These are phyloP conservation scores for Sminthopsis crassicaudata DNA, from an alignment of 2,113 vertebrate genomes.

Conservation along the genomic window DNA sequence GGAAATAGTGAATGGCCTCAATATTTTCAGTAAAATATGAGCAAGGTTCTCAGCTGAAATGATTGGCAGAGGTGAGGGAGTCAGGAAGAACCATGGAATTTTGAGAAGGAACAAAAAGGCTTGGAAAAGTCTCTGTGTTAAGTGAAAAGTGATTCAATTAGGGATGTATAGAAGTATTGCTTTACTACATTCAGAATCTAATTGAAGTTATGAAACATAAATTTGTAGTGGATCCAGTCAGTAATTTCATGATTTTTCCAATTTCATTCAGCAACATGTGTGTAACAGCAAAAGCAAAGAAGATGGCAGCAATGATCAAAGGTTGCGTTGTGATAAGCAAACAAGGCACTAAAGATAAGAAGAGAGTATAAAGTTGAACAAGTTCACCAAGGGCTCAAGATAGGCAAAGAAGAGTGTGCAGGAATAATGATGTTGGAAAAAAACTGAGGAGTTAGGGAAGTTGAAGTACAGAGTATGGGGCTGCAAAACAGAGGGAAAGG, in stretches of 20 bases:
- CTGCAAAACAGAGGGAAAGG: not conserved
- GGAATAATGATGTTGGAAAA: not conserved
- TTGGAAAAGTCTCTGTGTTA: not conserved
- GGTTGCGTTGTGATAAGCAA: not conserved
- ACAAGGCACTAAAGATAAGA: not conserved
- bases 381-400: not conserved
- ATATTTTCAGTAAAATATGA: not conserved
- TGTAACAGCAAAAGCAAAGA: not conserved
- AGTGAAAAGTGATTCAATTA: not conserved
- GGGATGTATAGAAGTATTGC: not conserved
- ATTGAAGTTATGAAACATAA: not conserved
- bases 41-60: not conserved
- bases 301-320: not conserved
- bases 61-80: no score
- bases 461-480: not conserved
- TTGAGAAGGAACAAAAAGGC: not conserved
- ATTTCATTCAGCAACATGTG: not conserved
- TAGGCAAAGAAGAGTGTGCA: not conserved
- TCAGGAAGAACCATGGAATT: not conserved
- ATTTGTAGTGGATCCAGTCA: not conserved
- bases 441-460: not conserved
- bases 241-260: not conserved
- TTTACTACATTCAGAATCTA: not conserved
- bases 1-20: not conserved
- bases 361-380: not conserved